phyloP scores from a whole-genome alignment of 2,113 vertebrate genomes.

The Romanogobio albipinnatus region DNA sequence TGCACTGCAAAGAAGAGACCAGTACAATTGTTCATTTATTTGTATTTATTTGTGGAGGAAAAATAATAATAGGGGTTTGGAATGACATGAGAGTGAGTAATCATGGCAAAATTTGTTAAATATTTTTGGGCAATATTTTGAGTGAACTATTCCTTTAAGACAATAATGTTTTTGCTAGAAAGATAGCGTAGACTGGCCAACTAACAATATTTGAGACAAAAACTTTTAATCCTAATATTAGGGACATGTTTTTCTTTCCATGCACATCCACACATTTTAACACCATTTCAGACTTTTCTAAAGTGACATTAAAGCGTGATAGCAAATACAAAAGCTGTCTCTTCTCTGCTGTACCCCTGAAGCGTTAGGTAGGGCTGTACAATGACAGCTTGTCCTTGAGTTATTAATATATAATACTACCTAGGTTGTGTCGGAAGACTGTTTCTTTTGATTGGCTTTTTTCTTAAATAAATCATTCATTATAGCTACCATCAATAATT shows the following conservation, averaged over 20 bases:
- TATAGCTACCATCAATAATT: constrained; percentile 80
- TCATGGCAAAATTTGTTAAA: no score
- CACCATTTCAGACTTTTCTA: constrained; percentile 62
- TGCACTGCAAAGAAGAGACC: no score
- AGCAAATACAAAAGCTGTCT: constrained; percentile 56
- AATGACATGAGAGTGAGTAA: no score
- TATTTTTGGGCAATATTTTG: no score
- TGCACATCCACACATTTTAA: constrained; percentile 24
- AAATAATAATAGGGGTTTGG: no score
- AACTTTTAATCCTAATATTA: constrained; percentile 8
- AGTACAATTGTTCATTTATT: no score
- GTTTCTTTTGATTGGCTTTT: constrained; percentile 79
- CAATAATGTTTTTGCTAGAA: neutral
- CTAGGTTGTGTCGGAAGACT: constrained; percentile 73
- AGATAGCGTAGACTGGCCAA: neutral
- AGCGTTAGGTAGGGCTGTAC: constrained; percentile 68
- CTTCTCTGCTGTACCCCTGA: constrained; percentile 62
- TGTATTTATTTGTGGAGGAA: no score
- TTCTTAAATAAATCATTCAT: constrained; percentile 82
- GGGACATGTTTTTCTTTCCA: neutral
- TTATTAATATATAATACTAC: constrained; percentile 82
- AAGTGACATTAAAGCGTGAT: constrained; percentile 69
- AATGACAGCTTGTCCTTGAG: constrained; percentile 81
- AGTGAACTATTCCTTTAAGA: neutral
- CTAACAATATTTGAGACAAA: neutral